phyloP scores from a whole-genome alignment of 2,113 vertebrate species.

The Passer domesticus region DNA sequence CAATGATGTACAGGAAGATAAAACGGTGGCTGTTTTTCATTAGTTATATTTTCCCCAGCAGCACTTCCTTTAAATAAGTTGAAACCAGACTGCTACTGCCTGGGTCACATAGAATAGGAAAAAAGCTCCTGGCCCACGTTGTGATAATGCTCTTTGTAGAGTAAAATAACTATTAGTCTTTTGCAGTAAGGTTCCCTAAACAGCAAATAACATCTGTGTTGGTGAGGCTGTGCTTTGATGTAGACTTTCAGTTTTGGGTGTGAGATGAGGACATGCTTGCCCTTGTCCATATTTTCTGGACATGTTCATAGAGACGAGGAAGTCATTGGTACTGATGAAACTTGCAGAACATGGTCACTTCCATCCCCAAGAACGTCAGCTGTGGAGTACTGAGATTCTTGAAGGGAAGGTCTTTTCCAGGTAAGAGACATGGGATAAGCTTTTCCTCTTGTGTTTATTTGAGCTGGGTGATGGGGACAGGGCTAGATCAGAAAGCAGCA shows the following conservation, averaged over 20 bases:
- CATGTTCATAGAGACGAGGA: background rate
- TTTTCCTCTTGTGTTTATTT: background rate
- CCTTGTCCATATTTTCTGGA: background rate
- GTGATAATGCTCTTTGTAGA: background rate
- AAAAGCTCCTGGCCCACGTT: background rate
- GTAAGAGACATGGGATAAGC: background rate
- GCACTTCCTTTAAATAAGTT: background rate
- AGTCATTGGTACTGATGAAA: background rate
- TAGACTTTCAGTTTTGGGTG: background rate
- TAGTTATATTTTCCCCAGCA: conserved; percentile 24
- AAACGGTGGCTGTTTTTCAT: conserved; percentile 46
- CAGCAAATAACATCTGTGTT: background rate
- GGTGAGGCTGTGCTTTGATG: background rate
- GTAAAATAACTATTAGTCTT: background rate
- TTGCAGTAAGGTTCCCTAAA: background rate
- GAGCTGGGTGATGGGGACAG: background rate
- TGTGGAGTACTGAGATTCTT: background rate
- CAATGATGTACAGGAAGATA: conserved; percentile 34
- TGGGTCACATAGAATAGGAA: background rate
- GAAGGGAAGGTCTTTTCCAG: background rate
- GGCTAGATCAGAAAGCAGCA: background rate
- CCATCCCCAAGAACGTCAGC: background rate
- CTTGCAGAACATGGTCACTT: background rate
- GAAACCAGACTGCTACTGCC: background rate
- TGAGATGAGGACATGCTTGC: background rate